Evolutionary conservation across 2,797 vertebrate species (phyloP).

Genomic region (Gallinago stenura): DNA sequence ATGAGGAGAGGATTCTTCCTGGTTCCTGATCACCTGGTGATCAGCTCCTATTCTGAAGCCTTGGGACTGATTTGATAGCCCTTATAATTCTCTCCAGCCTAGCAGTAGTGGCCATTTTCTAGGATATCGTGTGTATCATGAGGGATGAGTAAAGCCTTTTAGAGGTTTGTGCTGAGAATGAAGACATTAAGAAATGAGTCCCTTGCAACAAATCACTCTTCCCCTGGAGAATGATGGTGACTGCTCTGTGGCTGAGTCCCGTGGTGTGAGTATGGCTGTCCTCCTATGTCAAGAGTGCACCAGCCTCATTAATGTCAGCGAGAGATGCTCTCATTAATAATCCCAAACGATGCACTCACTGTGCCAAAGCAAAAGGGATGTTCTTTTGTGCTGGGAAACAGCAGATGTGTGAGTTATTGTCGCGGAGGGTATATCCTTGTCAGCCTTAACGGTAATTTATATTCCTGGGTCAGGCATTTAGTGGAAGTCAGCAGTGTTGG

Average conservation of each 20-base stretch:
- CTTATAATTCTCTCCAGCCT: neutral
- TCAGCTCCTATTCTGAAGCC: neutral
- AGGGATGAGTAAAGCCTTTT: neutral
- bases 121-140: neutral
- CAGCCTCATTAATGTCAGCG: neutral
- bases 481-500: slow-evolving; percentile 36
- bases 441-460: slow-evolving; percentile 59
- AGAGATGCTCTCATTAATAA: neutral
- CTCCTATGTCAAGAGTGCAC: neutral
- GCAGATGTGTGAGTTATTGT: slow-evolving; percentile 23
- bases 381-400: slow-evolving; percentile 13
- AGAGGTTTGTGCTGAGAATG: neutral
- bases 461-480: slow-evolving; percentile 31
- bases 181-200: neutral
- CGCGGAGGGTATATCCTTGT: slow-evolving; percentile 53
- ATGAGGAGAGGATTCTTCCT: neutral
- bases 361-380: slow-evolving; percentile 41
- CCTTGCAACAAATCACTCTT: neutral
- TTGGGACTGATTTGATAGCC: neutral
- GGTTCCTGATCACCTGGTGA: neutral
- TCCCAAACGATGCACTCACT: neutral
- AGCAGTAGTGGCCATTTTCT: neutral
- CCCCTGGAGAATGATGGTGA: neutral
- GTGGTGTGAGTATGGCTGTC: neutral
- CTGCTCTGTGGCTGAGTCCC: neutral